Percentiles rank a stretch among this genome's conserved stretches.
Evolutionary conservation across 1,140 invertebrate genomes (phyloP).

Genomic region (Listronotus oregonensis): DNA sequence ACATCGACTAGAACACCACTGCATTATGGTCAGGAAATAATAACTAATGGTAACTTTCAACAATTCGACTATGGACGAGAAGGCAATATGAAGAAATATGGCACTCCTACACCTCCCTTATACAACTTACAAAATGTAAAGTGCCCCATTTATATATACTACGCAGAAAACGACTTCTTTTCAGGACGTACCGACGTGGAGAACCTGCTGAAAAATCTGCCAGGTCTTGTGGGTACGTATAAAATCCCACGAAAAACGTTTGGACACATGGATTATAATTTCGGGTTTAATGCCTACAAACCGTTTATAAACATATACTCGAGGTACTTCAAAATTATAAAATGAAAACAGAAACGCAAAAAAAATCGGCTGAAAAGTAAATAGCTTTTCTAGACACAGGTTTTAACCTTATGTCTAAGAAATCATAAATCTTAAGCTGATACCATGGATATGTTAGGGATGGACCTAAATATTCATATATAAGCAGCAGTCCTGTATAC

Average conservation of each 20-base stretch:
- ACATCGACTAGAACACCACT: constrained; percentile 77
- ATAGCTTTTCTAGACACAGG: too few species aligned
- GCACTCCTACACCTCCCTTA: constrained; percentile 65
- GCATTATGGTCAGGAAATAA: constrained; percentile 71
- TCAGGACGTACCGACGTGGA: constrained; percentile 65
- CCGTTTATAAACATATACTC: constrained; percentile 64
- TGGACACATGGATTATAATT: constrained; percentile 75
- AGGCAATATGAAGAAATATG: constrained; percentile 64
- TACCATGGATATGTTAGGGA: too few species aligned
- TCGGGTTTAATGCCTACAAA: constrained; percentile 65
- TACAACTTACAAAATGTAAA: constrained; percentile 69
- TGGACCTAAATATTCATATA: too few species aligned
- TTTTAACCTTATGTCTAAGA: too few species aligned
- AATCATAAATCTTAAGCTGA: too few species aligned
- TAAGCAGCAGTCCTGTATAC: too few species aligned
- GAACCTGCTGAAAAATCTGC: constrained; percentile 58
- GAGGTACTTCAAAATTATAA: constrained; percentile 54
- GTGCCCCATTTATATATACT: constrained; percentile 71
- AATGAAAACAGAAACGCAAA: not conserved
- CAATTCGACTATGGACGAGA: constrained; percentile 69
- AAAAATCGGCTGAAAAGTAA: too few species aligned
- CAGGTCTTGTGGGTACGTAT: constrained; percentile 57
- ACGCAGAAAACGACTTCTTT: constrained; percentile 73
- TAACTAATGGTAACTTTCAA: constrained; percentile 63
- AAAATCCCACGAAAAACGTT: constrained; percentile 66